A percentile compares a stretch with the other conserved stretches of the same genome.
Conservation (phyloP, 2,888 invertebrate genomes). For the Brachyptera putata region DNA sequence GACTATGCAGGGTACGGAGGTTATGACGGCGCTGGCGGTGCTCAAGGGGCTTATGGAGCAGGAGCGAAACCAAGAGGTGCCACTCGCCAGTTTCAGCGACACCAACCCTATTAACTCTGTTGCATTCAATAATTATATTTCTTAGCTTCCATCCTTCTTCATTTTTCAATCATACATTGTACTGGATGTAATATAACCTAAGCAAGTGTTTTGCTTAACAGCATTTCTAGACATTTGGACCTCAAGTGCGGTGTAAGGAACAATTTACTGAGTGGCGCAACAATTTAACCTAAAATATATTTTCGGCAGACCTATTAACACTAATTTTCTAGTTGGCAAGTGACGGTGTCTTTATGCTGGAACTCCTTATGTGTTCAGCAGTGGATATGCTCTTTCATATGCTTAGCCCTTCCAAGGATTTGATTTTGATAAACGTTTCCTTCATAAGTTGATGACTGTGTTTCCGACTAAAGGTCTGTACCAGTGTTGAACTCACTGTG, state of each 20-base stretch:
- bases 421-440: too few relatives aligned
- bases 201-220: slow-evolving; percentile 7
- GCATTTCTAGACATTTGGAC: slow-evolving; percentile 15
- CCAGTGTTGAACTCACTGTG: too few relatives aligned
- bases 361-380: too few relatives aligned
- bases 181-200: slow-evolving; percentile 1
- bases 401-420: too few relatives aligned
- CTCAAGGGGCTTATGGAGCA: slow-evolving; percentile 33
- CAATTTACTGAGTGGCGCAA: slow-evolving; percentile 1
- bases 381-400: too few relatives aligned
- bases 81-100: slow-evolving; percentile 46
- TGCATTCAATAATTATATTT: not conserved
- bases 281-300: not conserved
- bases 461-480: too few relatives aligned
- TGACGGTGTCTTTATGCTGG: not conserved
- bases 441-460: too few relatives aligned
- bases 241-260: slow-evolving; percentile 11
- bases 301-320: not conserved
- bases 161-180: not conserved
- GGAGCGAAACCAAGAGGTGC: slow-evolving; percentile 44
- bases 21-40: slow-evolving; percentile 41
- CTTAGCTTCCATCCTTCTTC: slow-evolving; percentile 9
- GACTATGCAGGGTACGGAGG: slow-evolving; percentile 36
- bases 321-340: not conserved
- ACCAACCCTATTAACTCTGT: slow-evolving; percentile 43